Evolutionary conservation across 2,797 vertebrate genomes (phyloP).

Genomic region (Micromesistius poutassou): DNA sequence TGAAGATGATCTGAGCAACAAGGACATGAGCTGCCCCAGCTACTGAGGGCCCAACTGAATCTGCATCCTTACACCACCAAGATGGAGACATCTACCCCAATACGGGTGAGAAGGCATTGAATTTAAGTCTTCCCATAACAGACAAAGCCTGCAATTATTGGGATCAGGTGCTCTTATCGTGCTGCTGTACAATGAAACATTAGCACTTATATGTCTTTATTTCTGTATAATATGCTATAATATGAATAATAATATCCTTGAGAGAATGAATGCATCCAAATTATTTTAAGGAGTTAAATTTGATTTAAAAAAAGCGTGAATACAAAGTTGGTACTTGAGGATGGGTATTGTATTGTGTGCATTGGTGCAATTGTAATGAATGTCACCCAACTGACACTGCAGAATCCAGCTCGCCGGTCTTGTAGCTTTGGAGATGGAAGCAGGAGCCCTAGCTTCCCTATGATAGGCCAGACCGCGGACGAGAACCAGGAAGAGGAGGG

Average conservation of each 20-base stretch:
- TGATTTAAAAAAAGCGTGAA: too few relatives aligned
- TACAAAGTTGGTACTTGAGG: too few relatives aligned
- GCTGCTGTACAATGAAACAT: too few relatives aligned
- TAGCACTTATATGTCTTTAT: too few relatives aligned
- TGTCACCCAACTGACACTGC: slow-evolving; percentile 5
- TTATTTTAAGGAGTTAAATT: too few relatives aligned
- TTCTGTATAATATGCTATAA: too few relatives aligned
- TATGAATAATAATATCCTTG: too few relatives aligned
- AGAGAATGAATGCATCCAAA: too few relatives aligned
- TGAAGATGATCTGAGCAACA: slow-evolving; percentile 65
- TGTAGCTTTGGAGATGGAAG: slow-evolving; percentile 47
- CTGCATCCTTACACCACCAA: slow-evolving; percentile 41
- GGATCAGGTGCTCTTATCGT: too few relatives aligned
- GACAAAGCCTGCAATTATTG: too few relatives aligned
- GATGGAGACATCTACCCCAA: slow-evolving; percentile 56
- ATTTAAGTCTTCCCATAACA: neutral
- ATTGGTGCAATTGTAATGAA: too few relatives aligned
- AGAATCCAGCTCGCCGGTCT: slow-evolving; percentile 61
- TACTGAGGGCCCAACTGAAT: slow-evolving; percentile 53
- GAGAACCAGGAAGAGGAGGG: slow-evolving; percentile 29
- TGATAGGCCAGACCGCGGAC: slow-evolving; percentile 34
- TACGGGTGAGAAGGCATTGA: slow-evolving; percentile 51
- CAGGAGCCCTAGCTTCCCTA: slow-evolving; percentile 55
- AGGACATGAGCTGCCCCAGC: slow-evolving; percentile 47
- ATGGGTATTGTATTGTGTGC: too few relatives aligned